Conservation (phyloP, 2,113 vertebrate species). For the Ophthalmolycus amberensis region DNA sequence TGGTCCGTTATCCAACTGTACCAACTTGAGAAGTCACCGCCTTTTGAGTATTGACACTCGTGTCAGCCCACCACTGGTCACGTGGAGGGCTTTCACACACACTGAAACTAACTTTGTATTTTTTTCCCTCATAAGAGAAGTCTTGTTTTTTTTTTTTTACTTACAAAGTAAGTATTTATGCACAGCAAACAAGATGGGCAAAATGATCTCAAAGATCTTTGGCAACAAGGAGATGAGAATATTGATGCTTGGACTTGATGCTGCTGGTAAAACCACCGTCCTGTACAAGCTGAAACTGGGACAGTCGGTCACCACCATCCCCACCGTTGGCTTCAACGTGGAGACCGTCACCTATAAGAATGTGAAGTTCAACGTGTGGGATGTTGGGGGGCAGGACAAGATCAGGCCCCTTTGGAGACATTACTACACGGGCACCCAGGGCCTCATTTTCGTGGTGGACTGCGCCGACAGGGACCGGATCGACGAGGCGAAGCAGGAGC, state of each 20-base stretch:
- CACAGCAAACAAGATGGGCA: constrained; percentile 91
- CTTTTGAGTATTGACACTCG: constrained; percentile 56
- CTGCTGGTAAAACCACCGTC: constrained; percentile 98
- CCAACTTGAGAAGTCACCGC: constrained; percentile 48
- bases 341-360: constrained; percentile 99
- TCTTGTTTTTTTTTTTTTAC: constrained; percentile 8
- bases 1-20: not conserved
- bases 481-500: constrained; percentile 97
- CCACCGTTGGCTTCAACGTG: constrained; percentile 98
- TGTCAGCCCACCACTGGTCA: constrained; percentile 49
- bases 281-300: constrained; percentile 99
- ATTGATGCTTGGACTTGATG: constrained; percentile 98
- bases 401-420: constrained; percentile 98
- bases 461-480: constrained; percentile 98
- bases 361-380: constrained; percentile 99
- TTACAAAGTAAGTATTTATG: constrained; percentile 81
- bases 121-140: constrained; percentile 34
- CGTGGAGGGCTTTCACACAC: constrained; percentile 52
- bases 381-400: constrained; percentile 98
- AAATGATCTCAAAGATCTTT: constrained; percentile 98
- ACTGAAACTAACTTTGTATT: constrained; percentile 14
- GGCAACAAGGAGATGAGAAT: constrained; percentile 99
- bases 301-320: constrained; percentile 98
- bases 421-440: constrained; percentile 99
- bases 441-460: constrained; percentile 98